Percentiles rank a stretch among this genome's conserved stretches.
These are phyloP conservation scores for Leptogaster cylindrica DNA, from an alignment of 2,888 invertebrate species.

Conservation along the genomic window DNA sequence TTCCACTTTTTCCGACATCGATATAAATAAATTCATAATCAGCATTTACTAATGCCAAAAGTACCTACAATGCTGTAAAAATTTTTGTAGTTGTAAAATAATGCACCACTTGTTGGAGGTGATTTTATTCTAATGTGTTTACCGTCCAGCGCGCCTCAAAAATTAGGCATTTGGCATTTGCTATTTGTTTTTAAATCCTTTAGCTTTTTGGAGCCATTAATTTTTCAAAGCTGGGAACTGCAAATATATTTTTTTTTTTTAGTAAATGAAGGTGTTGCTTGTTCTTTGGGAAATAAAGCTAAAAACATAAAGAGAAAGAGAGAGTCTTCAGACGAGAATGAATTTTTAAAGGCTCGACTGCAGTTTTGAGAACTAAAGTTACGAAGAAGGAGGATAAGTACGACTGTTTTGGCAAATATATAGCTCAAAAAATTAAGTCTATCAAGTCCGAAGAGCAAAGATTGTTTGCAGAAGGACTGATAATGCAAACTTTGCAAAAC, in stretches of 20 bases:
- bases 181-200: constrained; percentile 1
- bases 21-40: constrained; percentile 21
- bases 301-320: neutral
- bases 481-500: constrained; percentile 9
- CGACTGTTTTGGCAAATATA: neutral
- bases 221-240: constrained; percentile 7
- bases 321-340: neutral
- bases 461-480: constrained; percentile 15
- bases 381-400: neutral
- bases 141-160: constrained; percentile 12
- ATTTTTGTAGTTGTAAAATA: constrained; percentile 13
- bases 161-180: constrained; percentile 28
- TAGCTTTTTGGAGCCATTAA: neutral
- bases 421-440: neutral
- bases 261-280: constrained; percentile 14
- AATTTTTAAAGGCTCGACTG: constrained; percentile 6
- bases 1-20: constrained; percentile 13
- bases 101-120: constrained; percentile 7
- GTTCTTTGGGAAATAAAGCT: neutral
- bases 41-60: constrained; percentile 22
- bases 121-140: constrained; percentile 8
- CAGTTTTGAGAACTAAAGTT: neutral
- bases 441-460: neutral
- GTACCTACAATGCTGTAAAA: neutral
- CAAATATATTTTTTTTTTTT: neutral